Conservation (phyloP, 2,888 invertebrate species). For the Lathronympha strigana region DNA sequence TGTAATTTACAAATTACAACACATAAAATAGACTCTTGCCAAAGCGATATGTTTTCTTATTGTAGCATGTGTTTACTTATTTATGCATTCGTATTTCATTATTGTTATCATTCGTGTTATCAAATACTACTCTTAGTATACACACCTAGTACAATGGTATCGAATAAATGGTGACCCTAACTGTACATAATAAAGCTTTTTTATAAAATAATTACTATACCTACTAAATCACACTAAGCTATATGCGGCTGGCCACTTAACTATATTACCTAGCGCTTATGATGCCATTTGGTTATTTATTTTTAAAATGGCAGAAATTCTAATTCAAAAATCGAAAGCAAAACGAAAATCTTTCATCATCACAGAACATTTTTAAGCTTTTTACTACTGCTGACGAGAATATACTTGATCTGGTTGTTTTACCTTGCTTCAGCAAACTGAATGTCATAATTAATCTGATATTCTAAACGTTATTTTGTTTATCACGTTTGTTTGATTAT, state of each 20-base stretch:
- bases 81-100: slow-evolving; percentile 66
- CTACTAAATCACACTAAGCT: slow-evolving; percentile 76
- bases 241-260: slow-evolving; percentile 72
- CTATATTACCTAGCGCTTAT: slow-evolving; percentile 57
- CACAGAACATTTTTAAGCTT: slow-evolving; percentile 67
- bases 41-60: slow-evolving; percentile 83
- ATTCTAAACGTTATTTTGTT: too few species aligned
- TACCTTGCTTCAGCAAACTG: neutral
- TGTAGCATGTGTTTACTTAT: slow-evolving; percentile 73
- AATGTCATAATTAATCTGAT: neutral
- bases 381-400: slow-evolving; percentile 54
- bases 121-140: slow-evolving; percentile 80
- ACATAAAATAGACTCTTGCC: slow-evolving; percentile 59
- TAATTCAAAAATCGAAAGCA: slow-evolving; percentile 57
- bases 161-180: slow-evolving; percentile 73
- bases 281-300: slow-evolving; percentile 62
- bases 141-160: slow-evolving; percentile 74
- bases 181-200: slow-evolving; percentile 77
- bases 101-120: slow-evolving; percentile 73
- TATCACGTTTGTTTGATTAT: too few species aligned
- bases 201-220: slow-evolving; percentile 81
- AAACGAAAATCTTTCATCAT: slow-evolving; percentile 65
- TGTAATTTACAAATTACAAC: slow-evolving; percentile 54
- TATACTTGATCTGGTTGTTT: slow-evolving; percentile 11
- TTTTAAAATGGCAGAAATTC: slow-evolving; percentile 65